phyloP scores from a whole-genome alignment of 1,140 invertebrate species.

The Hycleus cichorii region DNA sequence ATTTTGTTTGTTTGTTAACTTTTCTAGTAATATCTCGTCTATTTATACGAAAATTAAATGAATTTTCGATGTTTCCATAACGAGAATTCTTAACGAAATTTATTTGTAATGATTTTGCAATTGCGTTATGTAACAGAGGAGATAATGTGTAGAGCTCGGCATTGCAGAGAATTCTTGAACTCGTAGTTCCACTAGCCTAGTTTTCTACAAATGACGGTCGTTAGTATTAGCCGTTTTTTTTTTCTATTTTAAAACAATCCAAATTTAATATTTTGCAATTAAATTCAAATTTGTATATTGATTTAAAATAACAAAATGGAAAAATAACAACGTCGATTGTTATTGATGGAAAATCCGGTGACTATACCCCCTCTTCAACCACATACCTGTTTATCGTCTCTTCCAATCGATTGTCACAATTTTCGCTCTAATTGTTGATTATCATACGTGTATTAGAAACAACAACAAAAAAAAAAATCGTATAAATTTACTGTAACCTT shows the following conservation, averaged over 20 bases:
- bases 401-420: slow-evolving; percentile 1
- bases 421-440: slow-evolving; percentile 17
- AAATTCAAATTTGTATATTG: too few species aligned
- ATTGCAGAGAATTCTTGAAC: slow-evolving; percentile 32
- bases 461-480: too few species aligned
- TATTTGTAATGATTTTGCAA: slow-evolving; percentile 23
- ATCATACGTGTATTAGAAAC: too few species aligned
- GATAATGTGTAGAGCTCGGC: slow-evolving; percentile 18
- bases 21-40: too few species aligned
- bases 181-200: slow-evolving; percentile 36
- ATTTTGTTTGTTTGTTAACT: too few species aligned
- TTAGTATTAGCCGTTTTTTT: slow-evolving; percentile 2
- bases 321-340: too few species aligned
- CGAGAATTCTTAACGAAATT: too few species aligned
- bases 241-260: neutral
- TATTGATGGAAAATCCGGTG: slow-evolving; percentile 9
- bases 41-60: too few species aligned
- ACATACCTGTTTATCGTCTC: neutral
- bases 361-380: neutral
- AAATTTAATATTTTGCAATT: too few species aligned
- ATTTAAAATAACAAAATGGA: too few species aligned
- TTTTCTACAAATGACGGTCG: slow-evolving; percentile 17
- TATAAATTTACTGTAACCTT: slow-evolving; percentile 18
- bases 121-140: slow-evolving; percentile 27
- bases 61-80: too few species aligned